phyloP scores from a whole-genome alignment of 2,888 invertebrate species.

The Sinhomidia bicolor region DNA sequence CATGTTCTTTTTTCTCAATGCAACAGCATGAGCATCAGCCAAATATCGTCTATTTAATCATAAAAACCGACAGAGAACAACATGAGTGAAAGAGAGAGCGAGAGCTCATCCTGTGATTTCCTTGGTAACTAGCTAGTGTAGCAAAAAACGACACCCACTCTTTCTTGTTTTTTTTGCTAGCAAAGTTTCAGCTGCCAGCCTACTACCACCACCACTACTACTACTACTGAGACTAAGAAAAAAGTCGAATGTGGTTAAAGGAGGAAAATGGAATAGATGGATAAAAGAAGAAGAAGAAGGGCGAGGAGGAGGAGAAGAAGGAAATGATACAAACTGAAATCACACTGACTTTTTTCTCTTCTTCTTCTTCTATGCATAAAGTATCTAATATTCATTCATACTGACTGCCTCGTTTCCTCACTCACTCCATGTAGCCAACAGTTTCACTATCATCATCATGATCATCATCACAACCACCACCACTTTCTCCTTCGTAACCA shows the following conservation, averaged over 20 bases:
- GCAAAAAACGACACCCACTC: not conserved
- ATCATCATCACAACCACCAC: too few species aligned
- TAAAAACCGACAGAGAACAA: not conserved
- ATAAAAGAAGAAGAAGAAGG: conserved; percentile 15
- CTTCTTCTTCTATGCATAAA: conserved; percentile 17
- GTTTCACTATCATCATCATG: not conserved
- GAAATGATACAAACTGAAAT: conserved; percentile 42
- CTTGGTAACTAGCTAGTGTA: not conserved
- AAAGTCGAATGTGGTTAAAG: conserved; percentile 6
- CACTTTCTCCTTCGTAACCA: not conserved
- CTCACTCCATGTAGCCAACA: not conserved
- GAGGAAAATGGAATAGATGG: conserved; percentile 11
- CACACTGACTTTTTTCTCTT: conserved; percentile 35
- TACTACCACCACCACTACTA: not conserved
- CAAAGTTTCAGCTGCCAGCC: not conserved
- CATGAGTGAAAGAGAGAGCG: not conserved
- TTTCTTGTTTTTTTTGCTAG: not conserved
- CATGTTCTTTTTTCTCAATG: conserved; percentile 10
- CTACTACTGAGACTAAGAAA: too few species aligned
- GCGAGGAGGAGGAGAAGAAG: not conserved
- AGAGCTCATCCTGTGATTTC: conserved; percentile 52
- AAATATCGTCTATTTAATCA: conserved; percentile 38
- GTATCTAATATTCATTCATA: conserved; percentile 34
- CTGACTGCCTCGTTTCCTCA: conserved; percentile 18
- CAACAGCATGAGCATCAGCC: not conserved